Conservation (phyloP, 2,888 invertebrate species). For the Pseudanteris insignis region DNA sequence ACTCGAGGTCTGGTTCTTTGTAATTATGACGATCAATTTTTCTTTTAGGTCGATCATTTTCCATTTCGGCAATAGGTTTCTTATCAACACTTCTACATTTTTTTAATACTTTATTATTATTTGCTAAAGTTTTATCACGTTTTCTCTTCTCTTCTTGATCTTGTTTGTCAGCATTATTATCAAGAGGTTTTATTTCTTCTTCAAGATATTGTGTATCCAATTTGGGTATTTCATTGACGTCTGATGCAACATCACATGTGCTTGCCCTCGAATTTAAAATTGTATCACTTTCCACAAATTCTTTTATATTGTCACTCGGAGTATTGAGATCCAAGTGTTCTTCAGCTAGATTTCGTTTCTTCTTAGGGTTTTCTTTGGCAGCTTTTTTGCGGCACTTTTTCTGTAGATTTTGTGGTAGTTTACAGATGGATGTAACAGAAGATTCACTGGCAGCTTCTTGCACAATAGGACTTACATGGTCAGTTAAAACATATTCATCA, state of each 20-base stretch:
- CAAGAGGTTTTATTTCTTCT: no score
- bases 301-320: constrained; percentile 8
- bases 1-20: constrained; percentile 44
- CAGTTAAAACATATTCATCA: constrained; percentile 63
- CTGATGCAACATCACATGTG: neutral
- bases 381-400: constrained; percentile 37
- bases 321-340: constrained; percentile 54
- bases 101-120: neutral
- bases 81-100: no score
- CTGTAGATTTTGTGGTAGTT: constrained; percentile 32
- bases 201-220: neutral
- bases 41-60: constrained; percentile 40
- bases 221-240: neutral
- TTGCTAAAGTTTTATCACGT: neutral
- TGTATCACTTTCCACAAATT: neutral
- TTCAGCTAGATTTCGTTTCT: constrained; percentile 54
- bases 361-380: constrained; percentile 39
- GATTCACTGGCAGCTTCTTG: constrained; percentile 48
- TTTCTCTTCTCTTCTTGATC: neutral
- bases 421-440: neutral
- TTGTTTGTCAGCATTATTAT: no score
- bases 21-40: constrained; percentile 45
- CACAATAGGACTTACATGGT: constrained; percentile 57
- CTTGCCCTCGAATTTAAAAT: neutral
- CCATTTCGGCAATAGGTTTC: no score